These are phyloP conservation scores for Chironomus striatipennis DNA, from an alignment of 1,140 invertebrate species.

Conservation along the genomic window DNA sequence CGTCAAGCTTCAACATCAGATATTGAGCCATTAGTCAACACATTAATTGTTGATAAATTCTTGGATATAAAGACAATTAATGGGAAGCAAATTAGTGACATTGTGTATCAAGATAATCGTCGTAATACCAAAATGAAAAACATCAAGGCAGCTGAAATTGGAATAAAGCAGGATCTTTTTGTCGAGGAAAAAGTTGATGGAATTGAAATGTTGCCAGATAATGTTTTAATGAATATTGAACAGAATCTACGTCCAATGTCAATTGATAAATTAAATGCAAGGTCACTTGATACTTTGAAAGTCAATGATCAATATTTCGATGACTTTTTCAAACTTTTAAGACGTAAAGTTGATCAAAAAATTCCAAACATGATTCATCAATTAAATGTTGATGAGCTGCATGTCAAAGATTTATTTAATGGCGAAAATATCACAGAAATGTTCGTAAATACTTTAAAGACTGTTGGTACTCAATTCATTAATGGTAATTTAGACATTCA, in stretches of 20 bases:
- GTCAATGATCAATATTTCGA: not conserved
- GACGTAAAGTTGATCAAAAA: not conserved
- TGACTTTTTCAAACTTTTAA: not conserved
- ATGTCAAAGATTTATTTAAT: conserved; percentile 31
- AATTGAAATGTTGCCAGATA: not conserved
- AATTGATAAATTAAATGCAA: not conserved
- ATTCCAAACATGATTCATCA: conserved; percentile 3
- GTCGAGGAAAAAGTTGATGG: not conserved
- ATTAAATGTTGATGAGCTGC: not conserved
- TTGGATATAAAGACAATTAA: not conserved
- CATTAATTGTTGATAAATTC: not conserved
- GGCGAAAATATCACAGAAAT: conserved; percentile 31
- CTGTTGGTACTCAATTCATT: conserved; percentile 30
- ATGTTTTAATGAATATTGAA: not conserved
- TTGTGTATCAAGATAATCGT: not conserved
- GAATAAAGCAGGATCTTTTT: not conserved
- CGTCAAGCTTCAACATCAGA: not conserved
- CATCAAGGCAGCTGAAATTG: not conserved
- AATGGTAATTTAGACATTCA: conserved; percentile 31
- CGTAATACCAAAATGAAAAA: not conserved
- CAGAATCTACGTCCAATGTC: not conserved
- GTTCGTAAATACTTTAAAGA: conserved; percentile 33
- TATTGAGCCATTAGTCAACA: not conserved
- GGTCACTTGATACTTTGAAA: not conserved
- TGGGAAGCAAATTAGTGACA: not conserved